phyloP scores from a whole-genome alignment of 2,888 invertebrate species.

The Cerceris ruficornis region DNA sequence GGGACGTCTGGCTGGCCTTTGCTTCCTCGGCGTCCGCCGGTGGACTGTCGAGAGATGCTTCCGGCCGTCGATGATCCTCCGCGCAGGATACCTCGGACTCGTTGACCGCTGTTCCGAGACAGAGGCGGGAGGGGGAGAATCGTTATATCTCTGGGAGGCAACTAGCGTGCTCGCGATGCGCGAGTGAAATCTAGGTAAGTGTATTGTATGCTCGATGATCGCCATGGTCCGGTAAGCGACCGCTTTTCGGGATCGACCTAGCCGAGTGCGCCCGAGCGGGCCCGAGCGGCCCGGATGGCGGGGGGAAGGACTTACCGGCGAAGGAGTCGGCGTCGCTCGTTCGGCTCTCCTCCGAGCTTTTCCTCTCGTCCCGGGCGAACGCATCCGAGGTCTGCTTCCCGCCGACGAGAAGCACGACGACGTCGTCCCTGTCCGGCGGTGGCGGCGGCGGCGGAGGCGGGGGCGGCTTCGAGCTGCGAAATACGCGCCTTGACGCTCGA shows the following conservation, averaged over 20 bases:
- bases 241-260: conserved; percentile 64
- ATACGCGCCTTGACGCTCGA: conserved; percentile 6
- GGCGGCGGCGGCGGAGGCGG: conserved; percentile 79
- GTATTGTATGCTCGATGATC: conserved; percentile 80
- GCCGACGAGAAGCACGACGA: conserved; percentile 63
- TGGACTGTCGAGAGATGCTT: conserved; percentile 81
- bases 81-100: conserved; percentile 75
- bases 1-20: conserved; percentile 76
- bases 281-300: not conserved
- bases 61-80: conserved; percentile 70
- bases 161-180: conserved; percentile 47
- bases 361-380: conserved; percentile 68
- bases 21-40: conserved; percentile 78
- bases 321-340: conserved; percentile 31
- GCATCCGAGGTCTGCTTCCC: conserved; percentile 53
- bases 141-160: conserved; percentile 53
- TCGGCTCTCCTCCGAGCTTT: conserved; percentile 44
- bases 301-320: conserved; percentile 20
- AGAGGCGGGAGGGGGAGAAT: conserved; percentile 60
- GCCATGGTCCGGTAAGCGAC: conserved; percentile 80
- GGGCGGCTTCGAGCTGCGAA: conserved; percentile 72
- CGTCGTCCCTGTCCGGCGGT: conserved; percentile 76
- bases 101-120: conserved; percentile 80
- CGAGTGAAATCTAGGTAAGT: conserved; percentile 82
- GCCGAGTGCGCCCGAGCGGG: conserved; percentile 3